Conservation (phyloP, 1,140 invertebrate genomes). For the Subanguina moxae region DNA sequence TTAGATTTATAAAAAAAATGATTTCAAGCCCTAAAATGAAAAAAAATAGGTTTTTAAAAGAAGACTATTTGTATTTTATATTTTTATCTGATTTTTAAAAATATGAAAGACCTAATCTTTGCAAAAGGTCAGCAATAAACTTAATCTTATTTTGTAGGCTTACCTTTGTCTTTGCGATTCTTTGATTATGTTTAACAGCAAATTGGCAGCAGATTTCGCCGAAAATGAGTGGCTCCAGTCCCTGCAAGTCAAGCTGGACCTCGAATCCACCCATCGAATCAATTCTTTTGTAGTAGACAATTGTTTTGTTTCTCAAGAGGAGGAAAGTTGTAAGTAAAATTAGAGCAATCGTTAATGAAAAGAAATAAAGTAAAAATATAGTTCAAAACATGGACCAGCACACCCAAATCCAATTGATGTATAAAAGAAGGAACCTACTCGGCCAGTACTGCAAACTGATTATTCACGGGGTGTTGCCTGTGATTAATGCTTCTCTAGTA, state of each 20-base stretch:
- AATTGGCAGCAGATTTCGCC: slow-evolving; percentile 67
- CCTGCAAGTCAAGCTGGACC: slow-evolving; percentile 30
- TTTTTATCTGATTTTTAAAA: too few relatives aligned
- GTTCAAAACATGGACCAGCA: slow-evolving; percentile 82
- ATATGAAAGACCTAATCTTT: too few relatives aligned
- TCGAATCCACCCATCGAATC: slow-evolving; percentile 30
- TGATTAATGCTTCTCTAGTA: slow-evolving; percentile 82
- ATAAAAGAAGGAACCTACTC: slow-evolving; percentile 89
- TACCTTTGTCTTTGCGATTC: slow-evolving; percentile 91
- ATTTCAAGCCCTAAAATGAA: too few relatives aligned
- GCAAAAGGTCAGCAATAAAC: too few relatives aligned
- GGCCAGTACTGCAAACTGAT: slow-evolving; percentile 95
- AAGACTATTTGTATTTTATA: neutral
- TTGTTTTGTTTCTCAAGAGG: slow-evolving; percentile 74
- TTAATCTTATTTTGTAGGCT: too few relatives aligned
- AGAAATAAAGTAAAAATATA: slow-evolving; percentile 36
- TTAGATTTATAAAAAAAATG: too few relatives aligned
- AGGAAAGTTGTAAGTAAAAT: slow-evolving; percentile 69
- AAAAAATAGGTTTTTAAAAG: neutral
- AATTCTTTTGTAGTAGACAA: slow-evolving; percentile 65
- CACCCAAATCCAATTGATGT: slow-evolving; percentile 85
- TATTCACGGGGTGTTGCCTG: slow-evolving; percentile 91
- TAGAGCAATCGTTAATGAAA: slow-evolving; percentile 1
- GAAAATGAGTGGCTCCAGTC: slow-evolving; percentile 64
- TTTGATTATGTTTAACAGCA: slow-evolving; percentile 86